phyloP scores from a whole-genome alignment of 2,888 invertebrate species.

The Drosophila recens region DNA sequence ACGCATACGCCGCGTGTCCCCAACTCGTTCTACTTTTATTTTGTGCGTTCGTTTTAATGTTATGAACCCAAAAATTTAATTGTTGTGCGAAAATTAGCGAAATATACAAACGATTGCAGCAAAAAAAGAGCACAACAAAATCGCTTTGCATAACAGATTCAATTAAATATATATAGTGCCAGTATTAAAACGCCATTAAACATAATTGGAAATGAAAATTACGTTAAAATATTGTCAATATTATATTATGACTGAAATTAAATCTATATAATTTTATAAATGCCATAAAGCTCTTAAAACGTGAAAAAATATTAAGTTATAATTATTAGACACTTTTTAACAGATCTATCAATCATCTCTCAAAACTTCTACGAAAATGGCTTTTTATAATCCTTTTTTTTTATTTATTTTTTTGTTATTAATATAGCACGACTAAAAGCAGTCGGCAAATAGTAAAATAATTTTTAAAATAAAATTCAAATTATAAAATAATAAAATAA shows the following conservation, averaged over 20 bases:
- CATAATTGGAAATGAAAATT: conserved; percentile 62
- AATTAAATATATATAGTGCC: conserved; percentile 61
- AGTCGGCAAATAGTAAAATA: no score
- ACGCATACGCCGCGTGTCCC: conserved; percentile 35
- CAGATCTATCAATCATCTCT: no score
- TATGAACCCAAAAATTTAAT: conserved; percentile 63
- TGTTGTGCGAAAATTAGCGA: conserved; percentile 55
- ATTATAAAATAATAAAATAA: no score
- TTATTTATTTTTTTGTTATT: no score
- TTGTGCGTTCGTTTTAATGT: conserved; percentile 26
- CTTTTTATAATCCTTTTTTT: no score
- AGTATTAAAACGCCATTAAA: conserved; percentile 67
- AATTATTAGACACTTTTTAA: no score
- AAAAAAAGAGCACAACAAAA: conserved; percentile 26
- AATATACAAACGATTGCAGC: conserved; percentile 25
- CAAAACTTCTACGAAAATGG: background rate
- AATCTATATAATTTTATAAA: conserved; percentile 6
- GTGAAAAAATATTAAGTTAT: no score
- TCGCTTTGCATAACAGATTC: conserved; percentile 67
- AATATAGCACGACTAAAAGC: no score
- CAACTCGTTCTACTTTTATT: background rate
- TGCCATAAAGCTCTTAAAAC: no score
- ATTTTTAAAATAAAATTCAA: no score
- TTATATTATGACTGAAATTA: background rate
- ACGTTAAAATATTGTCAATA: conserved; percentile 30